Evolutionary conservation across 2,113 vertebrate genomes (phyloP).

Genomic region (Ceyx margarethae): DNA sequence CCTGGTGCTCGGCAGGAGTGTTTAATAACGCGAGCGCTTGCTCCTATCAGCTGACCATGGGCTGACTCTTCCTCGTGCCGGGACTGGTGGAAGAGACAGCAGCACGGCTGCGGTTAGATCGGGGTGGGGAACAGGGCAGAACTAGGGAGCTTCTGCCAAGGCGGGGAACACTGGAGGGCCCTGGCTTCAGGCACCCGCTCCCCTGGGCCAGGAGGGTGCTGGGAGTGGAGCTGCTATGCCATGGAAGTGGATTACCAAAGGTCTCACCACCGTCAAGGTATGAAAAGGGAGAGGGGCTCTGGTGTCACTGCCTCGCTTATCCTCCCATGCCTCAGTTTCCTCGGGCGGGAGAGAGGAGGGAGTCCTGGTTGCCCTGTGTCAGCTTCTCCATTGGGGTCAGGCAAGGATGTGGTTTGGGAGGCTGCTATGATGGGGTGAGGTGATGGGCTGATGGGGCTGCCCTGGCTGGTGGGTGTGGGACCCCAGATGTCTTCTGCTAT

Average conservation of each 20-base stretch:
- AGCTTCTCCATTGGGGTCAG: not conserved
- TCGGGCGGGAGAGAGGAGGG: fast-evolving
- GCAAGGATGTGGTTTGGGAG: not conserved
- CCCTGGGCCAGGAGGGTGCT: fast-evolving
- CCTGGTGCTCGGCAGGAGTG: not conserved
- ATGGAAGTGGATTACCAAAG: slow-evolving; percentile 51
- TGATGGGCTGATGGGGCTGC: not conserved
- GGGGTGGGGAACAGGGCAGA: not conserved
- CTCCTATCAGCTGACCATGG: slow-evolving; percentile 76
- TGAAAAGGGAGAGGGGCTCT: not conserved
- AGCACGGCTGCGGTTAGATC: not conserved
- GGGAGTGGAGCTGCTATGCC: not conserved
- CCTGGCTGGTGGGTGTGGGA: not conserved
- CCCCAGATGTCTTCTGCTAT: fast-evolving
- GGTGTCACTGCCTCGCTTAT: not conserved
- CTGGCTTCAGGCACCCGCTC: fast-evolving
- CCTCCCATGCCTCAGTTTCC: not conserved
- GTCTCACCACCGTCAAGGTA: slow-evolving; percentile 60
- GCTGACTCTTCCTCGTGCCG: slow-evolving; percentile 53
- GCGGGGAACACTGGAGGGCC: not conserved
- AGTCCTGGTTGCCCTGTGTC: not conserved
- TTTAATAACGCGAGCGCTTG: slow-evolving; percentile 36
- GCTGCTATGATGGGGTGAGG: not conserved
- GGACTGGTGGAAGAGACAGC: not conserved
- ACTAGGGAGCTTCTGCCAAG: fast-evolving